These are phyloP conservation scores for Syngnathus rostellatus DNA, from an alignment of 2,797 vertebrate species.

Conservation along the genomic window DNA sequence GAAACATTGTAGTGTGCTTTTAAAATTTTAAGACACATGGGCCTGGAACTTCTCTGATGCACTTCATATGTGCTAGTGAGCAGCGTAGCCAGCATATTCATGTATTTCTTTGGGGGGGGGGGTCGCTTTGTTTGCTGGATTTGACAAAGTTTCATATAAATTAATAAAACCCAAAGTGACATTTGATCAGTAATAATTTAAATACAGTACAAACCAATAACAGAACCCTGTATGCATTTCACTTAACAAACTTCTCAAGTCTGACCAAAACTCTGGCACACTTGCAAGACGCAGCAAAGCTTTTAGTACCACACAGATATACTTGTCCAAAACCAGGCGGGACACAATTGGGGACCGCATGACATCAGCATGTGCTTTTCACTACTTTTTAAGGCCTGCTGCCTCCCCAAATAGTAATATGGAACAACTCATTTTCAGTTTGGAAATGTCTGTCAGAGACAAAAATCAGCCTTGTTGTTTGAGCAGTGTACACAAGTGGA, in stretches of 20 bases:
- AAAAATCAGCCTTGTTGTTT: not conserved
- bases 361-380: constrained; percentile 1
- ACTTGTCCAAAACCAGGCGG: not conserved
- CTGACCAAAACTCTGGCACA: not conserved
- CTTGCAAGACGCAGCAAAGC: not conserved
- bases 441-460: not conserved
- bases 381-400: not conserved
- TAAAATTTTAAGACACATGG: not conserved
- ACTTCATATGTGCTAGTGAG: not conserved
- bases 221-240: not conserved
- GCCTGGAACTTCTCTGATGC: not conserved
- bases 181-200: not conserved
- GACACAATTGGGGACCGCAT: not conserved
- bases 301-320: not conserved
- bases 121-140: not conserved
- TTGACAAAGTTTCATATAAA: not conserved
- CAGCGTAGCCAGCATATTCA: not conserved
- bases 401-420: not conserved
- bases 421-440: not conserved
- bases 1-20: not conserved
- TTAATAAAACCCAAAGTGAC: not conserved
- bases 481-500: not conserved
- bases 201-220: constrained; percentile 1
- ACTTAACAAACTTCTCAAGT: not conserved
- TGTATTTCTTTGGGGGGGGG: not conserved